Evolutionary conservation across 1,140 invertebrate genomes (phyloP).

Genomic region (Neodiprion fabricii): DNA sequence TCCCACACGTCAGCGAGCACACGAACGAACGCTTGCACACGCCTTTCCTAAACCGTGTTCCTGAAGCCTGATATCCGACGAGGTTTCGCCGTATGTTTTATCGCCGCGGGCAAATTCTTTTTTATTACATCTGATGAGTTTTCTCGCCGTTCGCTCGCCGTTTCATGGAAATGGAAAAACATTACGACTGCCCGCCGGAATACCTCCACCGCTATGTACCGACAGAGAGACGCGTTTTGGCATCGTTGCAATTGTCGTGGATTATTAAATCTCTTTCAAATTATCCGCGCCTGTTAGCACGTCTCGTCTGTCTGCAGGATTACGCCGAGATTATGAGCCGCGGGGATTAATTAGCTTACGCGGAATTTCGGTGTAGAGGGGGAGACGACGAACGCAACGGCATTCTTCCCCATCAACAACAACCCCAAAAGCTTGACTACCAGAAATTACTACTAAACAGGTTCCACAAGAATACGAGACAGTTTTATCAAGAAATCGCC

Average conservation of each 20-base stretch:
- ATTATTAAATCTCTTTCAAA: slow-evolving; percentile 55
- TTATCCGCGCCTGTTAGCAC: slow-evolving; percentile 52
- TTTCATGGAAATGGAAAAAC: not conserved
- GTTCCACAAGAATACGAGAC: too few species aligned
- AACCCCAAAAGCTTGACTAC: too few species aligned
- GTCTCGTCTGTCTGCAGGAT: slow-evolving; percentile 50
- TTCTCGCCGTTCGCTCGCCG: not conserved
- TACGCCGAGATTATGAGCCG: slow-evolving; percentile 29
- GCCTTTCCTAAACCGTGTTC: too few species aligned
- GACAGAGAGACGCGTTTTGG: slow-evolving; percentile 41
- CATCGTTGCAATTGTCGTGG: slow-evolving; percentile 38
- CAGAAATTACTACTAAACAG: too few species aligned
- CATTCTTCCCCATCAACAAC: not conserved
- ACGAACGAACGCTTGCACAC: not conserved
- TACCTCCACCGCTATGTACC: not conserved
- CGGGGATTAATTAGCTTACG: slow-evolving; percentile 3
- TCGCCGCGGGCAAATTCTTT: not conserved
- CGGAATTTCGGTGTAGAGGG: not conserved
- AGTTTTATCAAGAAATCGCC: too few species aligned
- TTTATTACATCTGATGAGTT: not conserved
- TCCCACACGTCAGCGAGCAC: not conserved
- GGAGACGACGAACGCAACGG: not conserved
- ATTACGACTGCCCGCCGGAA: not conserved
- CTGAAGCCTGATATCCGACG: not conserved
- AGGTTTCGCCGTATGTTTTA: not conserved